phyloP scores from a whole-genome alignment of 2,888 invertebrate species.

The Cenopis cana region DNA sequence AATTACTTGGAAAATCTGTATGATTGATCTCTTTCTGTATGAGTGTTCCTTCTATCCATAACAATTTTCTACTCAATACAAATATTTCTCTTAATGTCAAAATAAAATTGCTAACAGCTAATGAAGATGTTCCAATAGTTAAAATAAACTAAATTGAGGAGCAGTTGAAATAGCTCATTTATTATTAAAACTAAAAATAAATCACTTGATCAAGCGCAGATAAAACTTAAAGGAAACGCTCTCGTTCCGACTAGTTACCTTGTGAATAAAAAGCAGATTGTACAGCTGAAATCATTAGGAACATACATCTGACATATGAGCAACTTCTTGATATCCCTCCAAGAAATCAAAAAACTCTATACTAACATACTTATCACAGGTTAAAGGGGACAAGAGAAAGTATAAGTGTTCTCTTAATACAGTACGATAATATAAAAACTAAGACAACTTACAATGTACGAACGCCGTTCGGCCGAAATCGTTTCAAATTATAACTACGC shows the following conservation, averaged over 20 bases:
- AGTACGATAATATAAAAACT: conserved; percentile 75
- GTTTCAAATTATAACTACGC: conserved; percentile 74
- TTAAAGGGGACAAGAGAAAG: conserved; percentile 84
- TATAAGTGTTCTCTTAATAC: conserved; percentile 82
- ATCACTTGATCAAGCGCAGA: conserved; percentile 63
- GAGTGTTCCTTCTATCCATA: conserved; percentile 9
- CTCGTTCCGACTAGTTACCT: conserved; percentile 74
- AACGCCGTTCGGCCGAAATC: conserved; percentile 61
- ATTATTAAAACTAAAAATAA: conserved; percentile 52
- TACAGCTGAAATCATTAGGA: conserved; percentile 80
- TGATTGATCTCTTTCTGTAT: too few species aligned
- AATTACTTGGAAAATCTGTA: too few species aligned
- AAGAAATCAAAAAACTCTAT: conserved; percentile 77
- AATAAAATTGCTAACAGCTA: conserved; percentile 30
- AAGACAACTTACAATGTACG: conserved; percentile 78
- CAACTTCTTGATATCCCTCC: conserved; percentile 74
- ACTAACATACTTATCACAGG: conserved; percentile 85
- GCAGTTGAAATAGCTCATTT: conserved; percentile 57
- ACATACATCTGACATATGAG: conserved; percentile 79
- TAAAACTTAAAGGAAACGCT: conserved; percentile 61
- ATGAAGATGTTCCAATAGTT: conserved; percentile 23
- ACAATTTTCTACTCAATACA: not conserved
- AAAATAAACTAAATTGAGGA: conserved; percentile 54
- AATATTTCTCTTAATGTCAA: conserved; percentile 27
- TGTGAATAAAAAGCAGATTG: conserved; percentile 69